phyloP scores from a whole-genome alignment of 2,113 vertebrate species.

The Mungos mungo region DNA sequence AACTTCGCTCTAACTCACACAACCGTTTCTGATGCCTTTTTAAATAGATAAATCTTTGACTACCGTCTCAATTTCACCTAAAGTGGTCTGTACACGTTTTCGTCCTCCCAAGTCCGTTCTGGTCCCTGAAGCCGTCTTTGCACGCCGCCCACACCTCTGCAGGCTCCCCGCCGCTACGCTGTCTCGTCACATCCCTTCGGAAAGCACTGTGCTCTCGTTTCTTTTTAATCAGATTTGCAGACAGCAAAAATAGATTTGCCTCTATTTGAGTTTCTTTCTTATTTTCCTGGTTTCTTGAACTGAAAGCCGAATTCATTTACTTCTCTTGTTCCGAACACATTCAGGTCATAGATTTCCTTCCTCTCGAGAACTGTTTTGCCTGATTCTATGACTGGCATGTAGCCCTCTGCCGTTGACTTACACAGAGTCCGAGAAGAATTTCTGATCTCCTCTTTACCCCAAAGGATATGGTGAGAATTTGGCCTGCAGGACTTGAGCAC shows the following conservation, averaged over 20 bases:
- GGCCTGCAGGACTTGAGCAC: background rate
- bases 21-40: background rate
- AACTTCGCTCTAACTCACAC: background rate
- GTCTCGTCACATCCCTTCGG: background rate
- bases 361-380: background rate
- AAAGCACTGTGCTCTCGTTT: background rate
- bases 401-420: background rate
- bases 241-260: background rate
- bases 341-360: accelerated
- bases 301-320: background rate
- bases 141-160: background rate
- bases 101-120: background rate
- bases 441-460: background rate
- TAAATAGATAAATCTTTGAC: background rate
- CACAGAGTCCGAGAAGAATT: background rate
- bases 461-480: background rate
- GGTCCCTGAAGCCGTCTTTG: background rate
- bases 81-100: background rate
- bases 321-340: background rate
- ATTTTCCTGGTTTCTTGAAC: background rate
- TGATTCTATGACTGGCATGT: accelerated
- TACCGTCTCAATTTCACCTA: background rate
- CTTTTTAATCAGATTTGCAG: background rate
- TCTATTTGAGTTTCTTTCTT: background rate
- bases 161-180: background rate